phyloP scores from a whole-genome alignment of 2,888 invertebrate genomes.

The Poecilobothrus nobilitatus region DNA sequence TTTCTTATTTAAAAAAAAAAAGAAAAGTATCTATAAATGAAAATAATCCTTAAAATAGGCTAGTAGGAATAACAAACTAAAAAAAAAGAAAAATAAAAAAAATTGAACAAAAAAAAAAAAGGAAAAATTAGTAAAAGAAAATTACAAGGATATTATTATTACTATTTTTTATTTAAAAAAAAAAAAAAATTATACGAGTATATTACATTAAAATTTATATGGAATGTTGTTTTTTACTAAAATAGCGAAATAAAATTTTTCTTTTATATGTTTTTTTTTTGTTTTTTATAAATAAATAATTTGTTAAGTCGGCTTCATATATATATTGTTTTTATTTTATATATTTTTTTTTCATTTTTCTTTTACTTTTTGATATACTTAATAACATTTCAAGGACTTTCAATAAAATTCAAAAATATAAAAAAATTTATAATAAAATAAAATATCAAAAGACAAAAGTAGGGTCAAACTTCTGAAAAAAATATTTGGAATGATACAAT shows the following conservation, averaged over 20 bases:
- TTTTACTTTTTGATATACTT: neutral
- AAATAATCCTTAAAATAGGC: conserved; percentile 3
- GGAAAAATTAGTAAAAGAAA: neutral
- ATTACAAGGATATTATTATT: neutral
- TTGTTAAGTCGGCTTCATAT: neutral
- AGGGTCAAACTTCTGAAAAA: too few species aligned
- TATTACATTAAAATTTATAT: neutral
- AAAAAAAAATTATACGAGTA: neutral
- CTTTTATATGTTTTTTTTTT: too few species aligned
- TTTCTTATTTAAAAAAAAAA: too few species aligned
- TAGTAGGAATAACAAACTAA: neutral
- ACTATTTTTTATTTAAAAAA: neutral
- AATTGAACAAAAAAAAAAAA: neutral
- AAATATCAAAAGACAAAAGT: neutral
- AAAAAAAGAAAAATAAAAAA: neutral
- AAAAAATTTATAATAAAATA: neutral
- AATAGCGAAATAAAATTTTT: too few species aligned
- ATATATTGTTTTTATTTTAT: neutral
- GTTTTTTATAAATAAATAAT: too few species aligned
- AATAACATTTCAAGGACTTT: conserved; percentile 6
- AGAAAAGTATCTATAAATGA: neutral
- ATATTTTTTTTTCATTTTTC: too few species aligned
- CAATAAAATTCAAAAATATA: neutral
- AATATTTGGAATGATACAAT: too few species aligned
- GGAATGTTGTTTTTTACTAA: too few species aligned